phyloP scores from a whole-genome alignment of 2,113 vertebrate genomes.

The Leuciscus idus region DNA sequence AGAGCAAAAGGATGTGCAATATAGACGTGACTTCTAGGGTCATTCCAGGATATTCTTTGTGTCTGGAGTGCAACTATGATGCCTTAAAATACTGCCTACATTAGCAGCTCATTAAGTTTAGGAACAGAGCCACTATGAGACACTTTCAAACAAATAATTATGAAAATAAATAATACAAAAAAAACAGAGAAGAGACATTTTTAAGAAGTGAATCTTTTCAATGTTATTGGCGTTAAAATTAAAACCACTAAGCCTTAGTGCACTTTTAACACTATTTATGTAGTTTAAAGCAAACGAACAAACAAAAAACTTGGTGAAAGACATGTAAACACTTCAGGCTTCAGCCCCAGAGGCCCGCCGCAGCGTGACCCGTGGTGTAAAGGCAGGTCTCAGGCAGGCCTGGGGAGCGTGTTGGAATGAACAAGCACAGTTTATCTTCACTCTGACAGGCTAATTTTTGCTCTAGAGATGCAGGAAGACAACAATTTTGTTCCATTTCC shows the following conservation, averaged over 20 bases:
- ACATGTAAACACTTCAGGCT: neutral
- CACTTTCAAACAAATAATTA: neutral
- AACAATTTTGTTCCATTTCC: slow-evolving; percentile 92
- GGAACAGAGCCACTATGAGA: neutral
- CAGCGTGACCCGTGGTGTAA: neutral
- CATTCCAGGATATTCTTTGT: neutral
- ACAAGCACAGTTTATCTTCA: slow-evolving; percentile 76
- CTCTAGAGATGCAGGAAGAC: slow-evolving; percentile 86
- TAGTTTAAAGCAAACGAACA: neutral
- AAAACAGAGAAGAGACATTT: neutral
- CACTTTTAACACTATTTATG: neutral
- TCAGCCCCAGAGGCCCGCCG: neutral
- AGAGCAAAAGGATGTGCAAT: slow-evolving; percentile 16
- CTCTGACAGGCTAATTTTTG: slow-evolving; percentile 83
- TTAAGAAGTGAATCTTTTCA: neutral
- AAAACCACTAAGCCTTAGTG: neutral
- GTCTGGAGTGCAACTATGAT: neutral
- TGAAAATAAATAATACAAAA: neutral
- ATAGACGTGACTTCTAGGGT: neutral
- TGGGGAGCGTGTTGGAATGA: slow-evolving; percentile 74
- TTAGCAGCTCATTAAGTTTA: neutral
- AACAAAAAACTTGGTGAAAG: neutral
- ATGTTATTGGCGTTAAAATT: too few species aligned
- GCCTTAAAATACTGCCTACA: neutral
- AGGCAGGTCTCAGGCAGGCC: slow-evolving; percentile 45